Conservation (phyloP, 2,113 vertebrate species). For the Tetrao urogallus region DNA sequence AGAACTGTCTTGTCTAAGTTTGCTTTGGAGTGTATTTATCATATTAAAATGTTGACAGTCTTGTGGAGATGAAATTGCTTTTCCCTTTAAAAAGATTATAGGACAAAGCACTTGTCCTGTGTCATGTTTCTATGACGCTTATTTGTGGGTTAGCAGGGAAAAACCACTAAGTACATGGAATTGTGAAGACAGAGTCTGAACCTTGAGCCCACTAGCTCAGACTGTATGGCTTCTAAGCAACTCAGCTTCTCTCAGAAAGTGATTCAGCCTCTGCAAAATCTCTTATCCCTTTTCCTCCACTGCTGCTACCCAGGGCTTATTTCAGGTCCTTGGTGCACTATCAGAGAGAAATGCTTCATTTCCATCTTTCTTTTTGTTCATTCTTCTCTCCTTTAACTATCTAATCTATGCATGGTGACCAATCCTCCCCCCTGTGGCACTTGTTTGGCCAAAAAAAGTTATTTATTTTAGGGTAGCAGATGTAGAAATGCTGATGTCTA, state of each 20-base stretch:
- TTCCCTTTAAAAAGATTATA: neutral
- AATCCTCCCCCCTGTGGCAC: neutral
- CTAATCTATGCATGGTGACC: neutral
- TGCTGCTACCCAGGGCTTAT: neutral
- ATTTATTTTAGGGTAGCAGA: neutral
- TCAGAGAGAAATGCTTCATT: neutral
- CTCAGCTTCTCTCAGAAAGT: neutral
- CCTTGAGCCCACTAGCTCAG: neutral
- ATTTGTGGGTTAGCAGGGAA: neutral
- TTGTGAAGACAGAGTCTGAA: neutral
- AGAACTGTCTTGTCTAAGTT: neutral
- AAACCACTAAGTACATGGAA: neutral
- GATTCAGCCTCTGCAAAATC: neutral
- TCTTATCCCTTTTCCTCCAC: neutral
- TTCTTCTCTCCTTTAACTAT: neutral
- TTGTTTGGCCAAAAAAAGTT: neutral
- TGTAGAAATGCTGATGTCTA: neutral
- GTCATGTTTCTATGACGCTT: neutral
- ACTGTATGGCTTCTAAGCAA: neutral
- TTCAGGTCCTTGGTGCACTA: accelerated
- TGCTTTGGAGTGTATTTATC: neutral
- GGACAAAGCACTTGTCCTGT: neutral
- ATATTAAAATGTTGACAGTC: neutral
- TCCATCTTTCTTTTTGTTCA: neutral
- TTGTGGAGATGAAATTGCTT: neutral